Conservation (phyloP, 2,888 invertebrate species). For the Eupithecia dodoneata region DNA sequence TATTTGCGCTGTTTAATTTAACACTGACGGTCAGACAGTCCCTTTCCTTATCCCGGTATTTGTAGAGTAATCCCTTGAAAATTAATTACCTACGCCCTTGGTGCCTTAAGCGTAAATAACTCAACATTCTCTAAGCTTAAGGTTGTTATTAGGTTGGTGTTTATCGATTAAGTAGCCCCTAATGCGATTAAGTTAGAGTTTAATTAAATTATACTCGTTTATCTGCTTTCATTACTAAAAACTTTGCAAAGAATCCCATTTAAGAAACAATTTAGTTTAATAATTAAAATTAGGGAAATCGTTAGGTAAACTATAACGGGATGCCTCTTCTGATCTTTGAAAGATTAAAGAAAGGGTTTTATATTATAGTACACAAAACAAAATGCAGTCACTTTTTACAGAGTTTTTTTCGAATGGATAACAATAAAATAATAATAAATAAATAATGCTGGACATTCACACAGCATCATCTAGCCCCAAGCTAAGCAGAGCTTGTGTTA, state of each 20-base stretch:
- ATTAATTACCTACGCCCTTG: conserved; percentile 70
- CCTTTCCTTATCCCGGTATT: conserved; percentile 72
- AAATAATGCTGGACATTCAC: too few species aligned
- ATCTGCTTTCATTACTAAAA: neutral
- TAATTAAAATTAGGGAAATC: neutral
- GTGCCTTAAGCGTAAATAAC: conserved; percentile 48
- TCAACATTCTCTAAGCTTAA: conserved; percentile 63
- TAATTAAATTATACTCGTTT: conserved; percentile 31
- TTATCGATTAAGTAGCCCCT: conserved; percentile 37
- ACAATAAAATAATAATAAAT: too few species aligned
- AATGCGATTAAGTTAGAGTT: conserved; percentile 36
- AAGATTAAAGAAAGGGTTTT: neutral
- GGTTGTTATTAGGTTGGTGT: conserved; percentile 54
- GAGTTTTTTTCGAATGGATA: too few species aligned
- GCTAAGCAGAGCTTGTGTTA: too few species aligned
- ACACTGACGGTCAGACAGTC: conserved; percentile 61
- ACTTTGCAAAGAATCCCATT: neutral
- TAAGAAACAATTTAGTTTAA: neutral
- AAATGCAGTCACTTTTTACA: too few species aligned
- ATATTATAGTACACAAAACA: too few species aligned
- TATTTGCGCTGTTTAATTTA: conserved; percentile 67
- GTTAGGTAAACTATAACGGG: neutral
- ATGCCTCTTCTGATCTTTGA: neutral
- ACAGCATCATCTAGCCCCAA: too few species aligned
- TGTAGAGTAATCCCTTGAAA: conserved; percentile 78